Percentiles rank a stretch among this genome's conserved stretches.
Evolutionary conservation across 2,888 invertebrate species (phyloP).

Genomic region (Drosophila pseudotalamancana): DNA sequence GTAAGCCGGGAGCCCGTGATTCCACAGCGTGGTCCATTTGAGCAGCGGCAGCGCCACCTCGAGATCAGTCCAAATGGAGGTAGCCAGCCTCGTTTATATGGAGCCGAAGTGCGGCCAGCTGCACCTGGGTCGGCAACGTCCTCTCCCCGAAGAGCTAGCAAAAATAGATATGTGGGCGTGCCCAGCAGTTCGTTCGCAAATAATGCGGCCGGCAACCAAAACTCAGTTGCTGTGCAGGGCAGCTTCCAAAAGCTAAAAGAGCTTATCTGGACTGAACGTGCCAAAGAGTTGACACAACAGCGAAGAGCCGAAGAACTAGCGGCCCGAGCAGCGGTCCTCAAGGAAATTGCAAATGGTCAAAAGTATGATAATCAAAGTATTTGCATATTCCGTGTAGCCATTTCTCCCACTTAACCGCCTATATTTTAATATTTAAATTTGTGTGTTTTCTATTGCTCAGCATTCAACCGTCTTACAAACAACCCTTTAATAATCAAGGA

Average conservation of each 20-base stretch:
- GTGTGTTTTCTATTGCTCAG: slow-evolving; percentile 25
- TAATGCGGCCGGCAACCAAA: slow-evolving; percentile 43
- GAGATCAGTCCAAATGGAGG: slow-evolving; percentile 82
- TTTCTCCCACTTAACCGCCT: no score
- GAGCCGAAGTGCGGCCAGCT: slow-evolving; percentile 71
- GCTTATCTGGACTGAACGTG: slow-evolving; percentile 90
- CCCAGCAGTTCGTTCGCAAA: slow-evolving; percentile 37
- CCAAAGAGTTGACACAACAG: slow-evolving; percentile 90
- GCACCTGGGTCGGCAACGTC: slow-evolving; percentile 50
- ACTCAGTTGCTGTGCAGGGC: slow-evolving; percentile 80
- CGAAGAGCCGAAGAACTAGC: slow-evolving; percentile 90
- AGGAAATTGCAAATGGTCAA: slow-evolving; percentile 87
- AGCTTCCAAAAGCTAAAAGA: slow-evolving; percentile 92
- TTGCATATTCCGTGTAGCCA: no score
- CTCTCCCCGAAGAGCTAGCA: slow-evolving; percentile 64
- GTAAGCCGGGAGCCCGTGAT: slow-evolving; percentile 88
- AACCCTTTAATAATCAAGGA: slow-evolving; percentile 27
- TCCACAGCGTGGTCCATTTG: slow-evolving; percentile 52
- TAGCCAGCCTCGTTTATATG: slow-evolving; percentile 84
- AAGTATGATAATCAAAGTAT: no score
- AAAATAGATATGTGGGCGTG: slow-evolving; percentile 73
- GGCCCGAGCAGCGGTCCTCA: slow-evolving; percentile 87
- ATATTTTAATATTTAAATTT: neutral
- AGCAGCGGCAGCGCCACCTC: slow-evolving; percentile 77
- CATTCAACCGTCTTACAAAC: slow-evolving; percentile 49